Evolutionary conservation across 1,140 invertebrate genomes (phyloP), one percentile per base, ranked within the genome.

Genomic region (Globodera ellingtonae): DNA sequence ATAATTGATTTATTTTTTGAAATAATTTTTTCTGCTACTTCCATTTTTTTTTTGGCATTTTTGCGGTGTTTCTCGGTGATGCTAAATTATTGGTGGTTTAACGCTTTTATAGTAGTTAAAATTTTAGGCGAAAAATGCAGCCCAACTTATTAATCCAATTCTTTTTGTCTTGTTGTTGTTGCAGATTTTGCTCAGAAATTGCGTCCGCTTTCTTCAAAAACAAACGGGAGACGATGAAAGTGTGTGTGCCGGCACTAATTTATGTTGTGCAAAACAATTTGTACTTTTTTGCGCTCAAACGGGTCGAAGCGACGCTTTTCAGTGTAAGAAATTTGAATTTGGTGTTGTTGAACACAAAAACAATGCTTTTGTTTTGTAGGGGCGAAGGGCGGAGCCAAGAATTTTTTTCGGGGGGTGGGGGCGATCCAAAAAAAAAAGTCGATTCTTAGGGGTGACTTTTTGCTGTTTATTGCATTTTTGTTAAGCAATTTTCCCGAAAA

Each of bases 181-280:
- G 46, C 71, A 85, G 83, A 18, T 79, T 83, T 74, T 73, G 47
- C 65, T 8, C 67, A 24, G 82, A 78, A 82, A 59, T 85, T 21
- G 44, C 15, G 6, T 21, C 46, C 15, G 81, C 82, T 15, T 83
- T 83, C 72, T 13, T 84, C 35, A 77, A 75, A 35, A 83, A 83
- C 56, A 83, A 83, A 71, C 65, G 77, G 67, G 82, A 83, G 52
- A 83, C 82, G 6, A 18, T 80, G 6, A 83, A 84, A 79, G 83
- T 83, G 15, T 75, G 76, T 72, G 72, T 83, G 46, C 82, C 82
- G 6, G 82, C 82, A 18, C 66, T 83, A 9, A 85, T 83, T 77
- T 83, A 83, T 81, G 83, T 83, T 80, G 75, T 83, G 13, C 82
- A 83, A 78, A 83, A 83, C 56, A 83, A 83, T 59, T 56, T 83